Base-by-base conservation (phyloP, 2,888 invertebrate genomes). In the Choristoneura rosaceana region DNA sequence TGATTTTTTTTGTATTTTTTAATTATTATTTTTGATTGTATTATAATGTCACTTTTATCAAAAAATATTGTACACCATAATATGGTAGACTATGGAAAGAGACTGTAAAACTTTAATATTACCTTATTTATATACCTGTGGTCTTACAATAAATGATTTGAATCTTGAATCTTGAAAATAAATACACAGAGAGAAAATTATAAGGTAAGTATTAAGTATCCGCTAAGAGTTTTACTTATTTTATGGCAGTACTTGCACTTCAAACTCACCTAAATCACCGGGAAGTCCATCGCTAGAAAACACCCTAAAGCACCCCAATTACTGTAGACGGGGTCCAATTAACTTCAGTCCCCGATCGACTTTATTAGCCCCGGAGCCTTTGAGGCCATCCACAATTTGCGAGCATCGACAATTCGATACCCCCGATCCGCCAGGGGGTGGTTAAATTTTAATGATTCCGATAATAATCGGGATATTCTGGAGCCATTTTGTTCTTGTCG, bases 301-400 rank as follows among this genome's bases (percentile, higher is more conserved):
- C 55, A 47, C n/a, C 2, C 47, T 47, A 55, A 25, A 55, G 25
- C 45, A 65, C 15, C 12, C 70, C 70, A 70, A 70, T 70, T 70
- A 70, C 47, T 64, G 50, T 52, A 33, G 47, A 41, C 14, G 47
- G 64, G 33, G 5, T 17, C 64, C 65, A 65, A 70, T 70, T 60
- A 65, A 64, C 45, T 64, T 12, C 38, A 34, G 45, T 41, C 70
- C 33, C 60, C 64, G 63, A 58, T 45, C 47, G 41, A 61, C 65
- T 65, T 60, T 52, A 70, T 65, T 65, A 43, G 63, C 58, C 59
- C 55, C 10, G 58, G 50, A 33, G 15, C 65, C 33, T 60, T 60
- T 43, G 50, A 33, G 65, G 64, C 33, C 38, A 59, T 62, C 58
- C 47, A 65, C 58, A 64, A 70, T 65, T 70, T 65, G 47, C n/a